Evolutionary conservation across 2,888 invertebrate genomes (phyloP), one percentile per base, ranked within the genome.

Genomic region (Pardosa pseudoannulata): DNA sequence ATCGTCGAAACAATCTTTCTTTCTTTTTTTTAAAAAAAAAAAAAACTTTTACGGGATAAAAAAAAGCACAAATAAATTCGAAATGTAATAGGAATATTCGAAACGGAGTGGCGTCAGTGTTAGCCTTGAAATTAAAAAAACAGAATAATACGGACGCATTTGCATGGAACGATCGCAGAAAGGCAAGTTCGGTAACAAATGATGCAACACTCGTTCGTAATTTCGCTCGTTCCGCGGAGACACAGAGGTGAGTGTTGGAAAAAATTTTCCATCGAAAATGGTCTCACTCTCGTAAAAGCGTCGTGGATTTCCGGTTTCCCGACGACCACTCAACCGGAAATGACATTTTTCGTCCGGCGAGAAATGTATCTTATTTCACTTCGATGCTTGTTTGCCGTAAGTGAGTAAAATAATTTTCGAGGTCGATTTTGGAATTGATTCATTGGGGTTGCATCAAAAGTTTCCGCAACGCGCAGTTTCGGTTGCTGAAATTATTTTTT

Each of bases 241-340:
- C n/a, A n/a, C n/a, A n/a, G n/a, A n/a, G n/a, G n/a, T n/a, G n/a
- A n/a, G n/a, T n/a, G n/a, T n/a, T n/a, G n/a, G 11, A 28, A 23
- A 31, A 64, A 32, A 64, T 7, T 67, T 39, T 36, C 28, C 65
- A 73, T 41, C 23, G 41, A 46, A 65, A 76, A 75, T 73, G 56
- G n/a, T 3, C 5, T n/a, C n/a, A n/a, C n/a, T n/a, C n/a, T n/a
- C n/a, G n/a, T n/a, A n/a, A n/a, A n/a, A 36, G 75, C 80, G 80
- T 73, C 73, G 50, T 71, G 56, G 73, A 73, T 85, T 85, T 85
- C 83, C 83, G 72, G 72, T 78, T n/a, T 76, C 71, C 73, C 65
- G 78, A 72, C 50, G 78, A 46, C 78, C 67, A 85, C 73, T 85
- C 78, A 85, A 68, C 78, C 83, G 83, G 83, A 85, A 78, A 85